These are phyloP conservation scores for Ditylenchus dipsaci DNA, from an alignment of 1,140 invertebrate genomes.

Conservation along the genomic window DNA sequence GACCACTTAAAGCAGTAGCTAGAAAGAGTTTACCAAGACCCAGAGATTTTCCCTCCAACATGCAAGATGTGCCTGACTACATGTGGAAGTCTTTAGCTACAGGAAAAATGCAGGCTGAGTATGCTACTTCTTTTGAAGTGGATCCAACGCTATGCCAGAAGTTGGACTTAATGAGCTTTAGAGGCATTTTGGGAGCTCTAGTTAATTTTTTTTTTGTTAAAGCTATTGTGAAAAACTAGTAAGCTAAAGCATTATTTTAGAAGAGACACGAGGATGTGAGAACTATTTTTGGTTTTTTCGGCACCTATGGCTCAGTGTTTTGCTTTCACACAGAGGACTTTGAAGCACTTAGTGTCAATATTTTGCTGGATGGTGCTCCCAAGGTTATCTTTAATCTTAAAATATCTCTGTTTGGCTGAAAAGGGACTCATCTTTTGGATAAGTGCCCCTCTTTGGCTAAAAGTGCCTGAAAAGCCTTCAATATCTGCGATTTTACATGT, in stretches of 20 bases:
- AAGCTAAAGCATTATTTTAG: neutral
- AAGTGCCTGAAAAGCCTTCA: too few species aligned
- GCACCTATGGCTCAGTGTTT: neutral
- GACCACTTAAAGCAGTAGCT: neutral
- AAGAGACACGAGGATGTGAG: neutral
- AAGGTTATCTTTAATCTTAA: neutral
- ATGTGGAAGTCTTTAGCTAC: neutral
- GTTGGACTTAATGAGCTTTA: neutral
- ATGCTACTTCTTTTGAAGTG: neutral
- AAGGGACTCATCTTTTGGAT: too few species aligned
- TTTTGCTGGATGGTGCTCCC: neutral
- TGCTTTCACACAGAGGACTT: neutral
- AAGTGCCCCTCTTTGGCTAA: too few species aligned
- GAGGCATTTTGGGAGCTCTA: neutral
- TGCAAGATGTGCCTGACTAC: neutral
- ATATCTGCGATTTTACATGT: neutral
- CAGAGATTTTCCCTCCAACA: neutral
- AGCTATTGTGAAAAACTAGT: neutral
- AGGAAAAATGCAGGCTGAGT: neutral
- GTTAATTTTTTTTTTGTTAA: neutral
- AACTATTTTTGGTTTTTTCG: neutral
- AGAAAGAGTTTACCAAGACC: neutral
- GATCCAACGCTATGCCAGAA: neutral
- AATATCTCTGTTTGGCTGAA: too few species aligned
- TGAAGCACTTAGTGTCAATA: neutral